Evolutionary conservation across 2,888 invertebrate species (phyloP).

Genomic region (Tetragonisca angustula): DNA sequence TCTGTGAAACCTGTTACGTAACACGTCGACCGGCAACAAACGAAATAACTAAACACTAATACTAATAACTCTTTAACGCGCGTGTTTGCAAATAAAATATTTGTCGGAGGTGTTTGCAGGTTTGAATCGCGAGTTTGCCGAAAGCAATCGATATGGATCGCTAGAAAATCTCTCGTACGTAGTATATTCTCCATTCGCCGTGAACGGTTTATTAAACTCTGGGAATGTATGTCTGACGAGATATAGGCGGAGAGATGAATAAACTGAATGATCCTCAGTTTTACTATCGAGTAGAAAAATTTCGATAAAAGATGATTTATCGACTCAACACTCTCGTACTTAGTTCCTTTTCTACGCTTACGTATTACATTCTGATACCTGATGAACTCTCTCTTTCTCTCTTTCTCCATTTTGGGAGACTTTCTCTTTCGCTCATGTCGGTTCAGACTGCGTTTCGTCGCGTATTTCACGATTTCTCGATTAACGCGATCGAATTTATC

Average conservation of each 20-base stretch:
- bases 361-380: neutral
- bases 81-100: neutral
- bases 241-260: neutral
- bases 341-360: neutral
- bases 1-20: neutral
- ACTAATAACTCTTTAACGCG: neutral
- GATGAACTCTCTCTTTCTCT: neutral
- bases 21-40: neutral
- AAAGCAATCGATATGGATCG: neutral
- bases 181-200: too few relatives aligned
- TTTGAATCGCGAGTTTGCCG: neutral
- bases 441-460: neutral
- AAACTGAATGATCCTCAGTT: neutral
- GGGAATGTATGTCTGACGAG: too few relatives aligned
- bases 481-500: neutral
- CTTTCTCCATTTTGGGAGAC: neutral
- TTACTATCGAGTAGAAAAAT: neutral
- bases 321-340: neutral
- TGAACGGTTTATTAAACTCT: too few relatives aligned
- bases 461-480: neutral
- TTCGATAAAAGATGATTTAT: neutral
- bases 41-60: neutral
- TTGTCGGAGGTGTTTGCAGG: neutral
- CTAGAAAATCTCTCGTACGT: neutral
- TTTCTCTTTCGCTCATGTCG: neutral